Percentiles rank a stretch among this genome's conserved stretches.
Conservation (phyloP, 1,140 invertebrate genomes). For the Babylonia areolata region DNA sequence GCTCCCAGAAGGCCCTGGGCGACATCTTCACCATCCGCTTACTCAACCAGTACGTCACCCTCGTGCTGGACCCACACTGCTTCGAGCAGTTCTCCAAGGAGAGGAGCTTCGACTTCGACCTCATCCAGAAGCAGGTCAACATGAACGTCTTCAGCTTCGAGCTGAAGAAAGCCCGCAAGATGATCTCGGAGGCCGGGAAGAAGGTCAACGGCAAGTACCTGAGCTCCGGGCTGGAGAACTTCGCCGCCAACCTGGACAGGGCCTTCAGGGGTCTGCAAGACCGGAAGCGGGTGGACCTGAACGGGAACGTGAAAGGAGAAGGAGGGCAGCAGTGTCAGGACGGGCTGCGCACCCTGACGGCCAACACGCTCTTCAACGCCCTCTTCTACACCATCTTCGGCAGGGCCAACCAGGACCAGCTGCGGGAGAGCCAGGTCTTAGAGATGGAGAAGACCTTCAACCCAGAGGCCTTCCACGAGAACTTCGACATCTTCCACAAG, state of each 20-base stretch:
- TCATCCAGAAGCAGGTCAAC: constrained; percentile 75
- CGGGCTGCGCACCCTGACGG: constrained; percentile 68
- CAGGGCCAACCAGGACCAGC: constrained; percentile 31
- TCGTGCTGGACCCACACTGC: constrained; percentile 72
- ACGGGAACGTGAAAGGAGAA: constrained; percentile 20
- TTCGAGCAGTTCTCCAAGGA: constrained; percentile 71
- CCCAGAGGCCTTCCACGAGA: constrained; percentile 66
- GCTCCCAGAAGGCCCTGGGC: constrained; percentile 66
- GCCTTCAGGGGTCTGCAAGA: constrained; percentile 43
- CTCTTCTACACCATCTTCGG: constrained; percentile 76
- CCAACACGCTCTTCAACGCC: constrained; percentile 71
- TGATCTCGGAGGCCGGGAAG: constrained; percentile 74
- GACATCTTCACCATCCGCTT: constrained; percentile 75
- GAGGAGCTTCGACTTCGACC: constrained; percentile 75
- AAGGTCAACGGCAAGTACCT: constrained; percentile 71
- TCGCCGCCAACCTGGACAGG: constrained; percentile 64
- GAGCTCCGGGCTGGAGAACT: constrained; percentile 62
- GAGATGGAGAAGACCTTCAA: constrained; percentile 57
- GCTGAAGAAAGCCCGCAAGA: constrained; percentile 69
- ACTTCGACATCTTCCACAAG: constrained; percentile 74
- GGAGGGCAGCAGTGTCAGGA: constrained; percentile 56
- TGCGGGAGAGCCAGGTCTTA: neutral
- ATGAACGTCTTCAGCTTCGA: constrained; percentile 75
- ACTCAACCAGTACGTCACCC: constrained; percentile 72
- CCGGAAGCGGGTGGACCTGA: neutral